These are phyloP conservation scores for Crossaster papposus DNA, from an alignment of 53 echinoderm and acorn worm genomes.

Conservation along the genomic window DNA sequence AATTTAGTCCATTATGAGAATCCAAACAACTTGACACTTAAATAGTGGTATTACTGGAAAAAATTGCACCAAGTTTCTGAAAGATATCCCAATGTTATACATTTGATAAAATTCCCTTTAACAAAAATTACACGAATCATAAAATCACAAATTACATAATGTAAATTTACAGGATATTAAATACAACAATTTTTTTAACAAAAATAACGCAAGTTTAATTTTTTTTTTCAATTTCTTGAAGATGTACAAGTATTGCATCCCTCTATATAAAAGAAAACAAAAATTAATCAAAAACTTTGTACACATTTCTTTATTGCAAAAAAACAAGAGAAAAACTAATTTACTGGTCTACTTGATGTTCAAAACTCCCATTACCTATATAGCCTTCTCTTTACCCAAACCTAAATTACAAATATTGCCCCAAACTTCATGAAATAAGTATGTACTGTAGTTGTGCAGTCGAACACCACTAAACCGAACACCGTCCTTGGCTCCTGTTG, in stretches of 20 bases:
- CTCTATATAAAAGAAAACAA: slow-evolving; percentile 3
- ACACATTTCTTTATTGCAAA: slow-evolving; percentile 44
- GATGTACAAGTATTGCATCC: slow-evolving; percentile 34
- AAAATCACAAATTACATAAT: neutral
- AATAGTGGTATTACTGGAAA: neutral
- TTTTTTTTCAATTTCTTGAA: neutral
- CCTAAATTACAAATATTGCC: neutral
- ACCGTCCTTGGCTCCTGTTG: too few relatives aligned
- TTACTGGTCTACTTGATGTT: neutral
- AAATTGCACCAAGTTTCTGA: slow-evolving; percentile 19
- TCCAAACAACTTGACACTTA: neutral
- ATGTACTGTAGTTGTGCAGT: too few relatives aligned
- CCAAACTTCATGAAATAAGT: neutral
- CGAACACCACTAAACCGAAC: too few relatives aligned
- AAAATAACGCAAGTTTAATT: slow-evolving; percentile 32
- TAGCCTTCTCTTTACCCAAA: neutral
- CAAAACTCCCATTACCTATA: neutral
- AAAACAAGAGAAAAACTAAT: neutral
- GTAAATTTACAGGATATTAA: slow-evolving; percentile 24
- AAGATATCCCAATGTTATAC: neutral
- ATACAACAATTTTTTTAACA: slow-evolving; percentile 32
- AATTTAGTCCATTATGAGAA: neutral
- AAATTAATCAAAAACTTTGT: slow-evolving; percentile 36
- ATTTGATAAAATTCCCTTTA: neutral
- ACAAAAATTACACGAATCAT: neutral